Conservation (phyloP, 2,888 invertebrate species). For the Noctua pronuba region DNA sequence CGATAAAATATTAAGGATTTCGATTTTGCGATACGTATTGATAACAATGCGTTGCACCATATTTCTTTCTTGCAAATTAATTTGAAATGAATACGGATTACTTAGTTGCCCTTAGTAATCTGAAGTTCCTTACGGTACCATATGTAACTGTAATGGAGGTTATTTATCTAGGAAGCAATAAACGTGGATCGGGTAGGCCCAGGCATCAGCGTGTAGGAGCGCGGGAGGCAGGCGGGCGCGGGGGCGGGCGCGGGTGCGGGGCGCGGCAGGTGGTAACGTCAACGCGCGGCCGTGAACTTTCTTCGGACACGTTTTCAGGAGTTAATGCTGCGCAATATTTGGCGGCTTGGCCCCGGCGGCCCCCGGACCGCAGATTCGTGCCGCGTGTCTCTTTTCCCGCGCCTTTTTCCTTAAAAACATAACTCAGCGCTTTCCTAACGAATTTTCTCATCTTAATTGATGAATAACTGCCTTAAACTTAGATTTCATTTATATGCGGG, state of each 20-base stretch:
- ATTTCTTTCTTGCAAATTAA: constrained; percentile 34
- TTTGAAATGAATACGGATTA: neutral
- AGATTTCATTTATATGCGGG: neutral
- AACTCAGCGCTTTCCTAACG: constrained; percentile 5
- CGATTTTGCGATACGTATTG: constrained; percentile 22
- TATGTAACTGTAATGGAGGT: constrained; percentile 36
- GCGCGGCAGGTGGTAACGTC: constrained; percentile 85
- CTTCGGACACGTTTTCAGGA: constrained; percentile 90
- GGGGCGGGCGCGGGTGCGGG: constrained; percentile 71
- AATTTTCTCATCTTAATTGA: neutral
- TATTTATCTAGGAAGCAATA: constrained; percentile 54
- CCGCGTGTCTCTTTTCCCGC: constrained; percentile 53
- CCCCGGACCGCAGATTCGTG: constrained; percentile 72
- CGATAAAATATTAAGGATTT: constrained; percentile 44
- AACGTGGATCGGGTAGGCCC: constrained; percentile 30
- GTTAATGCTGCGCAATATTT: constrained; percentile 88
- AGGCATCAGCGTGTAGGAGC: constrained; percentile 64
- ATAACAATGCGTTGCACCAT: constrained; percentile 46
- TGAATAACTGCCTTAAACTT: neutral
- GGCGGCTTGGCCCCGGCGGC: constrained; percentile 81
- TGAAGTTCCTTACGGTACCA: constrained; percentile 11
- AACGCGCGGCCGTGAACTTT: constrained; percentile 91
- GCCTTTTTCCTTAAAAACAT: constrained; percentile 49
- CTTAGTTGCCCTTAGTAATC: neutral
- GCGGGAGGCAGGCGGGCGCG: constrained; percentile 73